These are phyloP conservation scores for Astropecten irregularis DNA, from an alignment of 53 echinoderm and acorn worm genomes.

Conservation along the genomic window DNA sequence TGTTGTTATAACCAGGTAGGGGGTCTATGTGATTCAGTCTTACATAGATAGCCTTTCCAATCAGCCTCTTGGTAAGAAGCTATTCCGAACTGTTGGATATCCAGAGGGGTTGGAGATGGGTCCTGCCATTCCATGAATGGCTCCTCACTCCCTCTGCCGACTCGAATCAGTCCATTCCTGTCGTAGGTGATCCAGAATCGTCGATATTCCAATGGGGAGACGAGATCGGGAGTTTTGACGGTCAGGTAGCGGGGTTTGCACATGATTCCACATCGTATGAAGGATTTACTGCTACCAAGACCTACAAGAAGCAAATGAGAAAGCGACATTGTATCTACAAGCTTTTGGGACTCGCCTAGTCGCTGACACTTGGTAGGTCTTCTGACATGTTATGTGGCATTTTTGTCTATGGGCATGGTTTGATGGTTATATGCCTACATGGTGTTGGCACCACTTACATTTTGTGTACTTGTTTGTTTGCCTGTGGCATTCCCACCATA, in stretches of 20 bases:
- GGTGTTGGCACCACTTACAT: too few relatives aligned
- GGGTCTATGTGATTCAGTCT: neutral
- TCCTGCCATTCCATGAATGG: slow-evolving; percentile 49
- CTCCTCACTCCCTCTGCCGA: slow-evolving; percentile 24
- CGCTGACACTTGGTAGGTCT: too few relatives aligned
- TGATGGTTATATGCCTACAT: too few relatives aligned
- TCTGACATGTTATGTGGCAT: too few relatives aligned
- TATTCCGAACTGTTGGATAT: slow-evolving; percentile 29
- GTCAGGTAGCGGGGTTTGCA: slow-evolving; percentile 50
- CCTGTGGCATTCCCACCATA: too few relatives aligned
- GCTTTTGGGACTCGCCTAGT: too few relatives aligned
- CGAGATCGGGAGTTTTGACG: neutral
- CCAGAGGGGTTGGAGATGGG: slow-evolving; percentile 26
- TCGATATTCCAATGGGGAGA: neutral
- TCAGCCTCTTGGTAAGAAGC: slow-evolving; percentile 34
- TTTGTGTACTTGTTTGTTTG: too few relatives aligned
- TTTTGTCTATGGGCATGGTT: too few relatives aligned
- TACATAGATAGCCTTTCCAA: slow-evolving; percentile 47
- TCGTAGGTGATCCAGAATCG: slow-evolving; percentile 46
- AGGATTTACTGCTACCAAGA: slow-evolving; percentile 23
- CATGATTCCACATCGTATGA: slow-evolving; percentile 21
- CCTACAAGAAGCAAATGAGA: neutral
- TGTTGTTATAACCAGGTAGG: slow-evolving; percentile 34
- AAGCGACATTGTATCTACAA: too few relatives aligned
- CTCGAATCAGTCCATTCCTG: slow-evolving; percentile 10